Evolutionary conservation across 2,113 vertebrate species (phyloP), one percentile per base, ranked within the genome.

Genomic region (Brevimyrus niger): DNA sequence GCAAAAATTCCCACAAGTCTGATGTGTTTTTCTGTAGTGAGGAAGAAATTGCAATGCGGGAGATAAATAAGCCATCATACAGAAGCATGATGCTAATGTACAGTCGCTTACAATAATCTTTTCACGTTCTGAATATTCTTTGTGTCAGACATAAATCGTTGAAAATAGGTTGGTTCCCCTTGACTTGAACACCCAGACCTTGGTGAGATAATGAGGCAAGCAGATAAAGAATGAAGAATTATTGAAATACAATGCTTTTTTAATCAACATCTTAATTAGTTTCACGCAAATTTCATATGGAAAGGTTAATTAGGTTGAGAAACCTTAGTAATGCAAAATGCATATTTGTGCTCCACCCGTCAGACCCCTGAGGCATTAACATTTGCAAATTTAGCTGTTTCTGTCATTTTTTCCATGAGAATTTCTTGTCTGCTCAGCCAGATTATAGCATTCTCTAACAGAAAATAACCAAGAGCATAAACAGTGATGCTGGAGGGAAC

Each of bases 381-480:
- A 53, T 51, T 53, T 87, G 19, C 31, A n/a, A n/a, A 17, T 46
- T 13, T 84, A 38, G n/a, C 50, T 35, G 35, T 35, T 35, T 31
- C 85, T 27, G 50, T 23, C 85, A 35, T 15, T 86, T 84, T 55
- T 55, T 87, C 11, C 27, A 38, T 23, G 50, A 31, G 85, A 55
- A 31, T 53, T 53, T 53, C n/a, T 87, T 87, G 27, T 38, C 50
- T 55, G 47, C 15, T 87, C 50, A 35, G 50, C 85, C 50, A 35
- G 15, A 31, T 31, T 86, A 31, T 48, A 19, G 17, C 50, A 1
- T 86, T 55, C 85, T 27, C 3, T 15, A 86, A 31, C 13, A 35
- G 50, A 87, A 87, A 87, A 87, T 35, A 38, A 53, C 2, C 13
- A 87, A 87, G 31, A 55, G n/a, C 48, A 87, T 55, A 87, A 87